Conservation (phyloP, 2,797 vertebrate species). For the Sebastes hubbsi region DNA sequence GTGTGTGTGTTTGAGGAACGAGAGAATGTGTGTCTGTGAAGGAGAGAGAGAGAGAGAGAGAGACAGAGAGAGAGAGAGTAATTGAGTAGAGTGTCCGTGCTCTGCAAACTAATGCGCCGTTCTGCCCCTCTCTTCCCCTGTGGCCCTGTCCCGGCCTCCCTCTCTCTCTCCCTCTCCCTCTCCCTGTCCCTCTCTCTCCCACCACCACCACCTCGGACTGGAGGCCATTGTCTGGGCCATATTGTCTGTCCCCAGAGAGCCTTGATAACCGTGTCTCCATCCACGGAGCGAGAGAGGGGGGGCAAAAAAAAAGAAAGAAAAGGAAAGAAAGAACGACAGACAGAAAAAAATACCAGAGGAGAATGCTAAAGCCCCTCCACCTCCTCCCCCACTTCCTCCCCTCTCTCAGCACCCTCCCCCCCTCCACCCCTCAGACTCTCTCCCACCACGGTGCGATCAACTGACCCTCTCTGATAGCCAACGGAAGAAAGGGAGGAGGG, state of each 20-base stretch:
- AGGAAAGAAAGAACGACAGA: slow-evolving; percentile 67
- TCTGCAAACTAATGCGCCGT: slow-evolving; percentile 79
- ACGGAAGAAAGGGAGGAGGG: slow-evolving; percentile 21
- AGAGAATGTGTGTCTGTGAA: slow-evolving; percentile 18
- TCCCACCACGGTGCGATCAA: slow-evolving; percentile 72
- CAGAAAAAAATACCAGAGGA: slow-evolving; percentile 82
- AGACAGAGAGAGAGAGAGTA: slow-evolving; percentile 61
- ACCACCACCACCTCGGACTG: slow-evolving; percentile 69
- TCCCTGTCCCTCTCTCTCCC: slow-evolving; percentile 30
- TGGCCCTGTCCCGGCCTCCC: slow-evolving; percentile 65
- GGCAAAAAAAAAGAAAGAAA: slow-evolving; percentile 57
- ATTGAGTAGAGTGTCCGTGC: slow-evolving; percentile 81
- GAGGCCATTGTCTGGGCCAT: slow-evolving; percentile 78
- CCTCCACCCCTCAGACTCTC: slow-evolving; percentile 38
- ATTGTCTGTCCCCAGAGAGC: slow-evolving; percentile 78
- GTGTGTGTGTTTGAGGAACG: slow-evolving; percentile 35
- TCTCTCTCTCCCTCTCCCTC: slow-evolving; percentile 14
- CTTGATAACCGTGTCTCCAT: slow-evolving; percentile 88
- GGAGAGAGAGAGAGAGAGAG: background rate
- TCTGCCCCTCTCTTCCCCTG: slow-evolving; percentile 74
- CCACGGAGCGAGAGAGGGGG: slow-evolving; percentile 59
- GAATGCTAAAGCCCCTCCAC: slow-evolving; percentile 71
- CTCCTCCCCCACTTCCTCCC: slow-evolving; percentile 31
- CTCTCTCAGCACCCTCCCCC: slow-evolving; percentile 29
- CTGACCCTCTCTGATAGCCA: slow-evolving; percentile 70